phyloP scores from a whole-genome alignment of 2,113 vertebrate genomes.

The Myanophis thanlyinensis region DNA sequence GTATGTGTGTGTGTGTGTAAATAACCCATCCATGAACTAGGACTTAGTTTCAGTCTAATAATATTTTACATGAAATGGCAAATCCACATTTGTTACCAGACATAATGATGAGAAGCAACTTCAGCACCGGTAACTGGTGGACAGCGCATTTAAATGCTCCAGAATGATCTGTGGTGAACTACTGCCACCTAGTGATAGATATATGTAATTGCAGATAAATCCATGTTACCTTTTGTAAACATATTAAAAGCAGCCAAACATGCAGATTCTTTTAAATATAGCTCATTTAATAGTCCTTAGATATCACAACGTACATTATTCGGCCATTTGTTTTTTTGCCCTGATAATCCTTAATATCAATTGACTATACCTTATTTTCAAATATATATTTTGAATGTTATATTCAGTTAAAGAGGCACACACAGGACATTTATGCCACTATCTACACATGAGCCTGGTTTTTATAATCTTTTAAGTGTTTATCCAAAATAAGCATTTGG shows the following conservation, averaged over 20 bases:
- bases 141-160: fast-evolving
- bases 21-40: neutral
- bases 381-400: neutral
- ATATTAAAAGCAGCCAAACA: neutral
- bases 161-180: slow-evolving; percentile 22
- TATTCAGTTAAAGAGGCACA: neutral
- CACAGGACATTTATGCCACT: neutral
- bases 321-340: neutral
- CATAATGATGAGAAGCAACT: neutral
- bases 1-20: neutral
- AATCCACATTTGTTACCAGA: neutral
- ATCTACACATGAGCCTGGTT: neutral
- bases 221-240: neutral
- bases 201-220: slow-evolving; percentile 15
- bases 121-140: neutral
- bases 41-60: neutral
- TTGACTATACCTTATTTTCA: neutral
- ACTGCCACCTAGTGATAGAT: slow-evolving; percentile 53
- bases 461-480: neutral
- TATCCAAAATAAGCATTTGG: neutral
- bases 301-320: fast-evolving
- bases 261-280: neutral
- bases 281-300: fast-evolving
- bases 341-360: neutral
- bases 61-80: neutral